These are phyloP conservation scores for Corticium candelabrum DNA, from an alignment of 37 sponge, comb jelly and placozoan species.

Conservation along the genomic window DNA sequence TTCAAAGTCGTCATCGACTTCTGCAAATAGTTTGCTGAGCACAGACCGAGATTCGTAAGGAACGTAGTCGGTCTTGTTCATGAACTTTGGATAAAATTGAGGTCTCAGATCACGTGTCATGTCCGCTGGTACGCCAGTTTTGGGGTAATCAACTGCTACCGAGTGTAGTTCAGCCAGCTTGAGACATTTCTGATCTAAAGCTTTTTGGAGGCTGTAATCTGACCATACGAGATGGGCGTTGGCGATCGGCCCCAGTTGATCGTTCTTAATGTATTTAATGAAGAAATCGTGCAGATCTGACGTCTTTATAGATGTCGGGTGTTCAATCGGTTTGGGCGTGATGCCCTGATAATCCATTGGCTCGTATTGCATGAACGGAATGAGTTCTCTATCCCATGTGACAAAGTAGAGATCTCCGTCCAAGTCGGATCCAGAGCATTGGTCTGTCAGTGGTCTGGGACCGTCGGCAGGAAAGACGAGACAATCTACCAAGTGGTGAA, in stretches of 20 bases:
- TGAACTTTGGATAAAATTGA: not conserved
- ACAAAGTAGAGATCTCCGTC: constrained; percentile 37
- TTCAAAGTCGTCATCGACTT: not conserved
- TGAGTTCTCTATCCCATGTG: constrained; percentile 18
- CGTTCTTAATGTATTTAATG: constrained; percentile 27
- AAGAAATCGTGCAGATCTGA: constrained; percentile 15
- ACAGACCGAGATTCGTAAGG: not conserved
- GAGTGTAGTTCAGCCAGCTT: constrained; percentile 14
- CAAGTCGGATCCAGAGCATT: constrained; percentile 29
- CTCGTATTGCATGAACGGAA: constrained; percentile 16
- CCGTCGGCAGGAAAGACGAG: constrained; percentile 30
- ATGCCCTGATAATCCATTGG: constrained; percentile 22
- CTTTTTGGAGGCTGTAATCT: not conserved
- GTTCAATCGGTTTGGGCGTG: not conserved
- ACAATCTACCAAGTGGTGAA: constrained; percentile 11
- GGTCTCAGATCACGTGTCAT: not conserved
- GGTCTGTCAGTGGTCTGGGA: constrained; percentile 14
- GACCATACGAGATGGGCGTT: constrained; percentile 33
- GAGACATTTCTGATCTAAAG: not conserved
- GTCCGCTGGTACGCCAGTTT: constrained; percentile 14
- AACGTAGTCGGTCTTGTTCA: not conserved
- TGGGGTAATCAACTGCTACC: constrained; percentile 27
- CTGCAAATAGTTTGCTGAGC: not conserved
- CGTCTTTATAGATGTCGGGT: constrained; percentile 6
- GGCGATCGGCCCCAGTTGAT: constrained; percentile 27